phyloP scores from a whole-genome alignment of 92 coral and sea anemone species.

The Phymanthus crucifer region DNA sequence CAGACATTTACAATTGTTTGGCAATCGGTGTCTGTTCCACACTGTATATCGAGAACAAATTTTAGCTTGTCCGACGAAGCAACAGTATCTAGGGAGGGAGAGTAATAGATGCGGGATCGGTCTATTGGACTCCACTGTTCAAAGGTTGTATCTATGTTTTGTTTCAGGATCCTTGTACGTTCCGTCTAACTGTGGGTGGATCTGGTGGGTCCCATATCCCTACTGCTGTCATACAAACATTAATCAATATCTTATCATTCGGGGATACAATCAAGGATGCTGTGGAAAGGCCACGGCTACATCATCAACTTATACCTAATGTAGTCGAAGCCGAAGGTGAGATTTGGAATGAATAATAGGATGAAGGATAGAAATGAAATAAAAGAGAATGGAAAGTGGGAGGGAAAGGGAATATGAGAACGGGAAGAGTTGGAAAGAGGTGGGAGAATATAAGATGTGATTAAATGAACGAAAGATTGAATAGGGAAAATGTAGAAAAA shows the following conservation, averaged over 20 bases:
- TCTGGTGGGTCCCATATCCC: conserved; percentile 87
- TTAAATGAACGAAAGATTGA: too few relatives aligned
- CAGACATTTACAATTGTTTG: too few relatives aligned
- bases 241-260: conserved; percentile 75
- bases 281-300: conserved; percentile 87
- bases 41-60: too few relatives aligned
- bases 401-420: neutral
- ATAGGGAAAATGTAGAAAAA: too few relatives aligned
- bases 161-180: conserved; percentile 81
- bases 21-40: too few relatives aligned
- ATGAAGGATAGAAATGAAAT: neutral
- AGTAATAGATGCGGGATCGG: too few relatives aligned
- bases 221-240: conserved; percentile 77
- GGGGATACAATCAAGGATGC: conserved; percentile 61
- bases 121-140: too few relatives aligned
- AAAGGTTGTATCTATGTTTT: neutral
- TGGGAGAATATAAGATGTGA: neutral
- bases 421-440: neutral
- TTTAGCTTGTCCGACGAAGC: too few relatives aligned
- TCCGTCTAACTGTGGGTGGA: conserved; percentile 78
- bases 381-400: neutral
- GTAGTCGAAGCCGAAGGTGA: conserved; percentile 81
- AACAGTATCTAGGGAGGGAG: too few relatives aligned
- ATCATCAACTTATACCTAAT: conserved; percentile 69
- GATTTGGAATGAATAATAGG: neutral